Conservation (phyloP, 2,888 invertebrate species). For the Lepeophtheirus nordmannii region DNA sequence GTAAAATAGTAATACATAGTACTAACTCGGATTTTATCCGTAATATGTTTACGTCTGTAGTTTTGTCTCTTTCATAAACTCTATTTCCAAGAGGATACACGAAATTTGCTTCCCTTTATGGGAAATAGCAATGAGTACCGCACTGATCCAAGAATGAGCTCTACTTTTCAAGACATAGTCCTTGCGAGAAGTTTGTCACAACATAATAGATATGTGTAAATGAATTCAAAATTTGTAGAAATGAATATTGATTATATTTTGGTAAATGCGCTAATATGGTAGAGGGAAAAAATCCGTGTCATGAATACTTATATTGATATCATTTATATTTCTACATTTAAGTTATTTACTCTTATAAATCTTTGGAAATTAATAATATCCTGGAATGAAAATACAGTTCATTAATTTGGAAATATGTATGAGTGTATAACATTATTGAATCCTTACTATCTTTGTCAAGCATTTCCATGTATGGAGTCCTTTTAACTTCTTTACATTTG, state of each 20-base stretch:
- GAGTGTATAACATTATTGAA: not conserved
- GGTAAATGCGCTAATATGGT: not conserved
- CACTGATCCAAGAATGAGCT: not conserved
- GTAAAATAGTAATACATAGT: not conserved
- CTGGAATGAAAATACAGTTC: not conserved
- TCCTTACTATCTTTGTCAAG: not conserved
- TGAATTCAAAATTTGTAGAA: not conserved
- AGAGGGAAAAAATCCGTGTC: not conserved
- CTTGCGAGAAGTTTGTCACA: not conserved
- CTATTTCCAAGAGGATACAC: not conserved
- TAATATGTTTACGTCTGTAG: not conserved
- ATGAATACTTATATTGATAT: not conserved
- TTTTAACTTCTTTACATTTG: not conserved
- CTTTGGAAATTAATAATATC: not conserved
- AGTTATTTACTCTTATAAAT: not conserved
- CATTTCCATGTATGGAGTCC: not conserved
- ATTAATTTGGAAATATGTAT: not conserved
- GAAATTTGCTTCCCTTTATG: not conserved
- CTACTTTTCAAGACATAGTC: not conserved
- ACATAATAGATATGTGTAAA: not conserved
- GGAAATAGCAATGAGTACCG: not conserved
- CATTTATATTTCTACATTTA: not conserved
- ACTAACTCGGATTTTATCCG: not conserved
- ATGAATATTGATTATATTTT: not conserved
- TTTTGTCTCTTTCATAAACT: constrained; percentile 4